A percentile compares a stretch with the other conserved stretches of the same genome.
These are phyloP conservation scores for Drosophila borborema DNA, from an alignment of 2,888 invertebrate genomes.

Conservation along the genomic window DNA sequence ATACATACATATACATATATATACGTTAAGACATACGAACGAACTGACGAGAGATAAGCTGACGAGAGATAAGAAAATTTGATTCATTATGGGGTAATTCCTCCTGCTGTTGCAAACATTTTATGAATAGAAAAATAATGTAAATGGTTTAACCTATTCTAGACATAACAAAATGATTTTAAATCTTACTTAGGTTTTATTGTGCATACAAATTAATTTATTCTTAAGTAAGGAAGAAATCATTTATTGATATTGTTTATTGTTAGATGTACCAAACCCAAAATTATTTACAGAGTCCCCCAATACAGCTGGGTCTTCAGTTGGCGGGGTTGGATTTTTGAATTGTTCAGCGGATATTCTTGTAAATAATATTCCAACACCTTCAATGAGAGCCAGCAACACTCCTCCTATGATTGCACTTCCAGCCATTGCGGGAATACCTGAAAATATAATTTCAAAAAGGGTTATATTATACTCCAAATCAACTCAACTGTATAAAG, in stretches of 20 bases:
- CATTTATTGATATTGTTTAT: conserved; percentile 83
- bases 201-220: conserved; percentile 9
- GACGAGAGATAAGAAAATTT: not conserved
- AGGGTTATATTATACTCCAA: no score
- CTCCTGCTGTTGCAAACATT: no score
- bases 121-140: not conserved
- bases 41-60: no score
- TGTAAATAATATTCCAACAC: conserved; percentile 97
- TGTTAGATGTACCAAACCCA: conserved; percentile 75
- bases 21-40: not conserved
- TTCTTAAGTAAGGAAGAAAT: conserved; percentile 13
- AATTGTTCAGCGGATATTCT: conserved; percentile 96
- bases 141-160: not conserved
- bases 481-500: no score
- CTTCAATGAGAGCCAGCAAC: conserved; percentile 98
- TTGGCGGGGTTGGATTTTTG: conserved; percentile 91
- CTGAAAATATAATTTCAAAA: conserved; percentile 73
- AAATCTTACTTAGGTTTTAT: conserved; percentile 2
- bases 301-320: conserved; percentile 91
- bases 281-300: conserved; percentile 87
- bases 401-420: conserved; percentile 98
- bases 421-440: conserved; percentile 94
- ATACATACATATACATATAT: not conserved
- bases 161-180: not conserved
- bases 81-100: not conserved